Base-by-base conservation (phyloP, 2,113 vertebrate genomes). In the Chrysemys picta region DNA sequence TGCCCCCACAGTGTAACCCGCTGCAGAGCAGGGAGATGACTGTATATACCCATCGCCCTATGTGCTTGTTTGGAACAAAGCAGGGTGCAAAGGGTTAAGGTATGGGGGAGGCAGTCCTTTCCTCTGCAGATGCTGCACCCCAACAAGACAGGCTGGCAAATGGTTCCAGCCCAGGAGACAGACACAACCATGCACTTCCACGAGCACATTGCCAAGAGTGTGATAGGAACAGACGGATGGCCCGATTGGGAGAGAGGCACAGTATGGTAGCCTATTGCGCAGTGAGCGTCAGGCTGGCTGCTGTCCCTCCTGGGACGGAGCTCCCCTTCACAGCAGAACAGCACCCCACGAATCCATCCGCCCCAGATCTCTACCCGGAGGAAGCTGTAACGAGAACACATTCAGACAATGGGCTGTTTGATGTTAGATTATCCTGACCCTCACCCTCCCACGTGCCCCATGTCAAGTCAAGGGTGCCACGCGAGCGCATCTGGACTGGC, bases 321-420 rank as follows among this genome's bases (percentile, higher is more conserved):
- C n/a, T n/a, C 19, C 65, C n/a, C 65, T 72, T 72, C 8, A 4
- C n/a, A 72, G 65, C 19, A 22, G n/a, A 72, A 38, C n/a, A 38
- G 19, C 65, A 22, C 17, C 19, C 65, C 65, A 38, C 5, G 17
- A 72, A 22, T 38, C 35, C 19, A 38, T 38, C 75, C 4, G 25
- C 11, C 25, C 42, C 49, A 54, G 84, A 69, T 50, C 75, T 81
- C 90, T 96, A 91, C 4, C 4, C 14, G 0, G 97, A 92, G 5
- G 96, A 91, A 69, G 45, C 94, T 96, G 90, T 2, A 54, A 92
- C 56, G 53, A 89, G 57, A 72, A 25, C 19, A 81, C 84, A 42
- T 12, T 3, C 42, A 47, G 75, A 78, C 42, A 78, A 27, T 47
- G 24, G 42, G 42, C 75, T 27, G 24, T 22, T 4, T 27, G 24